phyloP scores from a whole-genome alignment of 2,797 vertebrate species.

The Nasua narica region DNA sequence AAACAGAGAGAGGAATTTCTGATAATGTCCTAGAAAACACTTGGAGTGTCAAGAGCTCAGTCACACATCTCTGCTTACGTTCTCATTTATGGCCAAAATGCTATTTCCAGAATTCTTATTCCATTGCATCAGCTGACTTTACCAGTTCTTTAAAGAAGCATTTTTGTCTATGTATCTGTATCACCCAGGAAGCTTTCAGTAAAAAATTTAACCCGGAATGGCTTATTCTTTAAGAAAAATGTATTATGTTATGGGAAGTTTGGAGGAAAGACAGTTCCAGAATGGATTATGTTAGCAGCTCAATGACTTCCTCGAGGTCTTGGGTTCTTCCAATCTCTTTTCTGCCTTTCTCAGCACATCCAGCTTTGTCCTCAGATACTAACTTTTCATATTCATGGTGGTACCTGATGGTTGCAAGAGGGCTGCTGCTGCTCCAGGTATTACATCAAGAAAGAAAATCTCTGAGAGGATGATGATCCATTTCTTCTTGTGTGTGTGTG shows the following conservation, averaged over 20 bases:
- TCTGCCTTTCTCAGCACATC: not conserved
- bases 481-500: not conserved
- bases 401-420: not conserved
- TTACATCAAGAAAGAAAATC: not conserved
- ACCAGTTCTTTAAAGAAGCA: not conserved
- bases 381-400: not conserved
- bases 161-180: not conserved
- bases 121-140: not conserved
- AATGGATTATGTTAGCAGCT: not conserved
- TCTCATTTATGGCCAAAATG: not conserved
- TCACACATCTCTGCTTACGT: not conserved
- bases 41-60: not conserved
- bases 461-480: not conserved
- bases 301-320: not conserved
- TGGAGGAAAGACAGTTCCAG: not conserved
- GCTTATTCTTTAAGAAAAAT: not conserved
- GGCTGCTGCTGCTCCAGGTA: not conserved
- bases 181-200: not conserved
- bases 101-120: not conserved
- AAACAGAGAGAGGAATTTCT: not conserved
- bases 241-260: not conserved
- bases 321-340: not conserved
- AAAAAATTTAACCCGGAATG: not conserved
- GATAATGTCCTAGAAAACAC: not conserved
- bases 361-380: not conserved